These are phyloP conservation scores for Tribolium freemani DNA, from an alignment of 2,888 invertebrate genomes.

Conservation along the genomic window DNA sequence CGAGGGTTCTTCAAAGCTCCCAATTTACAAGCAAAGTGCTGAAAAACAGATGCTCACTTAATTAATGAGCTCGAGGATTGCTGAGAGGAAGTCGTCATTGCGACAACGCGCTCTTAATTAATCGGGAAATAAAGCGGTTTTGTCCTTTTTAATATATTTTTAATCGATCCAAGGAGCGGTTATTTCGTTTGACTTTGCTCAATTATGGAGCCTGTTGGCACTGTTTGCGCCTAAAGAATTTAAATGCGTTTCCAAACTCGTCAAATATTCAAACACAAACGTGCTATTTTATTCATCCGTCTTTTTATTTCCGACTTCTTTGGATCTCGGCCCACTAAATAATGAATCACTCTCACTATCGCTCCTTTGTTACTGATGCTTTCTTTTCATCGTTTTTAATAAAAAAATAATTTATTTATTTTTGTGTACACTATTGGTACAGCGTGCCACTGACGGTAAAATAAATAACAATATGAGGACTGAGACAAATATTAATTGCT, in stretches of 20 bases:
- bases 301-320: not conserved
- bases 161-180: slow-evolving; percentile 13
- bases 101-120: slow-evolving; percentile 46
- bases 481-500: not conserved
- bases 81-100: slow-evolving; percentile 42
- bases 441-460: not conserved
- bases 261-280: slow-evolving; percentile 1
- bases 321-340: not conserved
- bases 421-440: too few species aligned
- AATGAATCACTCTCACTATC: too few species aligned
- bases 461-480: not conserved
- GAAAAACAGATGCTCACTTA: slow-evolving; percentile 46
- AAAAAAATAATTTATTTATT: too few species aligned
- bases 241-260: not conserved
- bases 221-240: not conserved
- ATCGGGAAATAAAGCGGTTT: slow-evolving; percentile 40
- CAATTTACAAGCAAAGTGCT: slow-evolving; percentile 39
- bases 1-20: slow-evolving; percentile 37
- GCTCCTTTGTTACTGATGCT: too few species aligned
- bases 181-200: not conserved
- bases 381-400: too few species aligned
- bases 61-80: slow-evolving; percentile 44
- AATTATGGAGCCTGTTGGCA: slow-evolving; percentile 1
- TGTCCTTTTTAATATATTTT: slow-evolving; percentile 20
- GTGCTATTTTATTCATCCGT: slow-evolving; percentile 1